Base-by-base conservation (phyloP, 2,888 invertebrate genomes). In the Drosophila cognata region DNA sequence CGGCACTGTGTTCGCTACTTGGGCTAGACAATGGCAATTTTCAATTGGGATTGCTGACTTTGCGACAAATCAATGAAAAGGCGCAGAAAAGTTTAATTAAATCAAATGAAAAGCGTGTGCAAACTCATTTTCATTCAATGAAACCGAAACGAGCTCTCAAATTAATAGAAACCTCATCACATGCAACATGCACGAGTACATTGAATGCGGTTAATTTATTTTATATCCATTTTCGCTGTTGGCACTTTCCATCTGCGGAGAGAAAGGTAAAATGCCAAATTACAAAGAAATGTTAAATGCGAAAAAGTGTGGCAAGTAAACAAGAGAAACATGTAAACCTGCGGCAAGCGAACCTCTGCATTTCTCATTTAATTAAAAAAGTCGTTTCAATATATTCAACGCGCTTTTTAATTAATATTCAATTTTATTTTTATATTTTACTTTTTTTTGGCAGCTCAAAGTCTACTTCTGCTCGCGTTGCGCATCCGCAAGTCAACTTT, bases 321-420 rank as follows among this genome's bases (percentile, higher is more conserved):
- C 46, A 57, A 50, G 29, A n/a, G 35, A 31, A 11, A 58, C 33
- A 38, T 29, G 21, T 18, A 25, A 58, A 58, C 79, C 71, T 69
- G 63, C 55, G 66, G 79, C 58, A 55, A 64, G 50, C 55, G 67
- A 52, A 33, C 61, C 59, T 67, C 76, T 74, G 69, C 59, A 68
- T 69, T 61, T 67, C 51, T 55, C 48, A 68, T 70, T 75, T 83
- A 86, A 83, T 83, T 88, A 73, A 81, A 84, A 84, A 61, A 57
- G 59, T 57, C 57, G 53, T 73, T 77, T 73, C 65, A 59, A 65
- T 69, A 67, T 48, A 46, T 62, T 73, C 33, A 31, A 52, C 52
- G 41, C 35, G n/a, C 51, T 64, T 81, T 85, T 86, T 88, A 85
- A 85, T 86, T 88, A 86, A 88, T 84, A 74, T 58, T 82, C 79